Percentiles rank a stretch among this genome's conserved stretches.
These are phyloP conservation scores for Eustalomyia histrio DNA, from an alignment of 2,888 invertebrate genomes.

Conservation along the genomic window DNA sequence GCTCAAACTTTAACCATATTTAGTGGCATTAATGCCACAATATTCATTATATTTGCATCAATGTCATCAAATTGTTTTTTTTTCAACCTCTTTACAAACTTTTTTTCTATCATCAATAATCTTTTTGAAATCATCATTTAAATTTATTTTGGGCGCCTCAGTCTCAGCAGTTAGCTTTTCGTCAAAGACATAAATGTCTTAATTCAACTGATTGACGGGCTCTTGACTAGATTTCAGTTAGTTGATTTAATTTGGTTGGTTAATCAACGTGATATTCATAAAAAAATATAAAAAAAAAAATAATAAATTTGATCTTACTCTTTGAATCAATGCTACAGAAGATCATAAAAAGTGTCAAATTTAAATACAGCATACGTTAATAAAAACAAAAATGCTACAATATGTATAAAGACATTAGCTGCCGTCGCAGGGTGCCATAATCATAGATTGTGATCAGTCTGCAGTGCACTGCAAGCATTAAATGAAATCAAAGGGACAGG, in stretches of 20 bases:
- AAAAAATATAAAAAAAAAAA: constrained; percentile 23
- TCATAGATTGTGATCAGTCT: constrained; percentile 64
- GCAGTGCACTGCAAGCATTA: constrained; percentile 45
- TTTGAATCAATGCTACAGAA: neutral
- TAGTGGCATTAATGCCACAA: neutral
- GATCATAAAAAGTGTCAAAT: constrained; percentile 62
- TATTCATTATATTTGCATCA: neutral
- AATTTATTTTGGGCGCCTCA: constrained; percentile 61
- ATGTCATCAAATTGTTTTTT: too few species aligned
- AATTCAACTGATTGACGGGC: constrained; percentile 48
- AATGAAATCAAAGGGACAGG: constrained; percentile 38
- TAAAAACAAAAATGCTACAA: constrained; percentile 11
- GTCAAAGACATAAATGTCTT: constrained; percentile 56
- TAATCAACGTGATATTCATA: constrained; percentile 53
- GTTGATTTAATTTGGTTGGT: constrained; percentile 56
- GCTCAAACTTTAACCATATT: too few species aligned
- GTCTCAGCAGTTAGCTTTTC: constrained; percentile 63
- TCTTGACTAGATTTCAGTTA: constrained; percentile 38
- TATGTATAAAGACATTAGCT: constrained; percentile 59
- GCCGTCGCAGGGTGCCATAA: constrained; percentile 64
- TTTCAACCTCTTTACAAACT: too few species aligned
- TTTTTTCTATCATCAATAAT: constrained; percentile 11
- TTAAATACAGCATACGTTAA: constrained; percentile 38
- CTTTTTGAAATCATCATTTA: constrained; percentile 37
- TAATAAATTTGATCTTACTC: constrained; percentile 17